Evolutionary conservation across 2,888 invertebrate species (phyloP).

Genomic region (Linnaemya tessellans): DNA sequence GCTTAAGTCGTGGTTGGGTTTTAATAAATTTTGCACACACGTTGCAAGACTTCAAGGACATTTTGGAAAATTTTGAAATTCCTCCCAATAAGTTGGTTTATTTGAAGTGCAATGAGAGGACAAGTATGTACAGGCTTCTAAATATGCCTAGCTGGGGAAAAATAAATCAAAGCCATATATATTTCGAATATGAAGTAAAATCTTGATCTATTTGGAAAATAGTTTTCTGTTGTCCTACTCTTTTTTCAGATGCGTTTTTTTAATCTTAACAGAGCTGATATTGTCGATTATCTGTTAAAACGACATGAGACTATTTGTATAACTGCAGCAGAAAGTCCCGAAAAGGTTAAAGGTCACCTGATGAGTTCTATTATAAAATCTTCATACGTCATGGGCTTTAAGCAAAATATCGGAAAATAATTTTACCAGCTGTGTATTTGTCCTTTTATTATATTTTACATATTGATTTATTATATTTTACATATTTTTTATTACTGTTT

Average conservation of each 20-base stretch:
- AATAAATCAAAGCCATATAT: constrained; percentile 74
- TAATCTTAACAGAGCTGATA: constrained; percentile 73
- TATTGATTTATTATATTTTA: neutral
- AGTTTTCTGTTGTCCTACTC: neutral
- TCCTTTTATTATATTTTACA: constrained; percentile 12
- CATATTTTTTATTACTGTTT: constrained; percentile 55
- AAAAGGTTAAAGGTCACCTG: constrained; percentile 76
- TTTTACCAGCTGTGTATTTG: neutral
- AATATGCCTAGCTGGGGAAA: constrained; percentile 74
- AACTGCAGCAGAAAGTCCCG: constrained; percentile 74
- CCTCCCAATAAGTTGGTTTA: constrained; percentile 85
- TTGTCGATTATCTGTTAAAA: constrained; percentile 77
- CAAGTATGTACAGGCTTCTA: constrained; percentile 76
- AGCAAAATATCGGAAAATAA: constrained; percentile 41
- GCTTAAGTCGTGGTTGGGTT: constrained; percentile 85
- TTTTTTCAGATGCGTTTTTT: constrained; percentile 77
- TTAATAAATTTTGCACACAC: constrained; percentile 85
- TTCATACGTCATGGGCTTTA: constrained; percentile 78
- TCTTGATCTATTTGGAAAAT: neutral
- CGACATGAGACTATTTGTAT: constrained; percentile 78
- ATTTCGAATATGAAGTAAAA: constrained; percentile 76
- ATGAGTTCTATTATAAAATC: constrained; percentile 76
- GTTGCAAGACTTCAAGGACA: constrained; percentile 84
- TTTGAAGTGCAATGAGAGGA: constrained; percentile 77
- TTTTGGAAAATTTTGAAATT: constrained; percentile 84